Conservation (phyloP, 2,888 invertebrate genomes). For the Pocota personata region DNA sequence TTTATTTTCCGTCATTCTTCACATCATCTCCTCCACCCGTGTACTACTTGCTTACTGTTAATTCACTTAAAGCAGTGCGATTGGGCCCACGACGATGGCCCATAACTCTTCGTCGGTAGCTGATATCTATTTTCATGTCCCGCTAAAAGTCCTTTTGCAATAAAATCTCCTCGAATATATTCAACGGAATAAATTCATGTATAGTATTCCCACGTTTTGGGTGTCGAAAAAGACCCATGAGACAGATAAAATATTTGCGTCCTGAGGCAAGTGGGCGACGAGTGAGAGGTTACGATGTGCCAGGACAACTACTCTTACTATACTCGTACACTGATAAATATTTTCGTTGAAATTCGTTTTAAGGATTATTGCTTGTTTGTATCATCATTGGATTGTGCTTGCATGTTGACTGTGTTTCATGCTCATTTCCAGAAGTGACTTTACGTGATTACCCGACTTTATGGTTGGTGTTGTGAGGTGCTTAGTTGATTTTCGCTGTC, state of each 20-base stretch:
- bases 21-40: background rate
- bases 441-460: slow-evolving; percentile 41
- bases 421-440: slow-evolving; percentile 16
- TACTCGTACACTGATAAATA: slow-evolving; percentile 19
- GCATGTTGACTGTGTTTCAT: background rate
- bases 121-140: slow-evolving; percentile 44
- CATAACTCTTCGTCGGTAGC: slow-evolving; percentile 25
- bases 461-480: slow-evolving; percentile 6
- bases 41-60: slow-evolving; percentile 1
- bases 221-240: slow-evolving; percentile 32
- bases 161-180: slow-evolving; percentile 35
- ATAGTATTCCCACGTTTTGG: background rate
- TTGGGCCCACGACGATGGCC: slow-evolving; percentile 5
- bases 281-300: background rate
- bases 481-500: background rate
- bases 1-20: background rate
- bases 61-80: slow-evolving; percentile 24
- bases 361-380: slow-evolving; percentile 57
- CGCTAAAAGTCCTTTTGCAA: slow-evolving; percentile 31
- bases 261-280: background rate
- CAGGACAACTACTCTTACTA: background rate
- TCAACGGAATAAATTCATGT: slow-evolving; percentile 19
- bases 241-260: slow-evolving; percentile 29
- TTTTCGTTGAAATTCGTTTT: slow-evolving; percentile 43
- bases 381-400: slow-evolving; percentile 20